A percentile compares a stretch with the other conserved stretches of the same genome.
Evolutionary conservation across 2,797 vertebrate genomes (phyloP).

Genomic region (Cynodonichthys magdalenae): DNA sequence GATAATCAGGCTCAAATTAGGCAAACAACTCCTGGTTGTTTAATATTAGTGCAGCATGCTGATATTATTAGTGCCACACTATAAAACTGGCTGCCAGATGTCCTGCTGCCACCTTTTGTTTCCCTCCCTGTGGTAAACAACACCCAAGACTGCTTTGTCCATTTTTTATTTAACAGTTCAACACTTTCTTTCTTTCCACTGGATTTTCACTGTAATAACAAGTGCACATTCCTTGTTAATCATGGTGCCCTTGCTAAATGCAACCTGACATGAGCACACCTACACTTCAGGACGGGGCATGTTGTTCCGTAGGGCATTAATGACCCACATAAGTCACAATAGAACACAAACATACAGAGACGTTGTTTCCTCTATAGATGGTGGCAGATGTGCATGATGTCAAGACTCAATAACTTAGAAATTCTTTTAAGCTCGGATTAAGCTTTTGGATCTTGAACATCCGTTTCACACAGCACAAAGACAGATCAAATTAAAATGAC

Average conservation of each 20-base stretch:
- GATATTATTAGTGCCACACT: slow-evolving; percentile 1
- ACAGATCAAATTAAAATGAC: not conserved
- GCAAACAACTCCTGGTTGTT: slow-evolving; percentile 14
- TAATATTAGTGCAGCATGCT: slow-evolving; percentile 2
- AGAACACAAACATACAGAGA: slow-evolving; percentile 41
- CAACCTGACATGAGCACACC: slow-evolving; percentile 70
- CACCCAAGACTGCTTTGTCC: slow-evolving; percentile 31
- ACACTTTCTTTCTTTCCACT: slow-evolving; percentile 29
- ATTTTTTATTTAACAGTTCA: slow-evolving; percentile 40
- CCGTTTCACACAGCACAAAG: not conserved
- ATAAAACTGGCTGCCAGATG: slow-evolving; percentile 21
- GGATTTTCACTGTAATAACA: slow-evolving; percentile 43
- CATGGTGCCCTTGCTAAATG: slow-evolving; percentile 48
- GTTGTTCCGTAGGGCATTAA: slow-evolving; percentile 61
- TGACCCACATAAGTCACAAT: slow-evolving; percentile 73
- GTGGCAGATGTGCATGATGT: slow-evolving; percentile 51
- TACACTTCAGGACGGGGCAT: slow-evolving; percentile 60
- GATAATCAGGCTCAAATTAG: not conserved
- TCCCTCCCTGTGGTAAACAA: slow-evolving; percentile 41
- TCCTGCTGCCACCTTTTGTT: slow-evolving; percentile 30
- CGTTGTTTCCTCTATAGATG: slow-evolving; percentile 42
- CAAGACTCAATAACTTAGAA: slow-evolving; percentile 23
- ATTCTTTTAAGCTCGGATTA: slow-evolving; percentile 21
- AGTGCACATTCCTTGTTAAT: slow-evolving; percentile 58
- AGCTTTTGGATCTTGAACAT: not conserved